Percentiles rank a stretch among this genome's conserved stretches.
Conservation (phyloP, 2,797 vertebrate species). For the Loriculus beryllinus region DNA sequence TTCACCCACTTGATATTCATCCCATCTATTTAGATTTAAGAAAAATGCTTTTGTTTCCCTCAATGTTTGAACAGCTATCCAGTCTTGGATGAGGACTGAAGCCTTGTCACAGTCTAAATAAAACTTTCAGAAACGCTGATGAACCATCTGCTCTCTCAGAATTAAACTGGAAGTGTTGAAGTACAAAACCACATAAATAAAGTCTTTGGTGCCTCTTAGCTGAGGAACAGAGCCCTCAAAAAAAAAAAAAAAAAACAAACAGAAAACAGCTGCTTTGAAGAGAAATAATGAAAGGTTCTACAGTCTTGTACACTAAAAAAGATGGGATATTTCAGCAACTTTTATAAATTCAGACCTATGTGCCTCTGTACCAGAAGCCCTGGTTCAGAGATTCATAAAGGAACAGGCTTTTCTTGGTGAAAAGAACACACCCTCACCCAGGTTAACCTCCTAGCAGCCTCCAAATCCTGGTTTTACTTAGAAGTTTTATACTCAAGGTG, state of each 20-base stretch:
- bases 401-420: not conserved
- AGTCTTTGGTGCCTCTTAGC: not conserved
- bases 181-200: not conserved
- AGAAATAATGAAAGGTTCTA: constrained; percentile 12
- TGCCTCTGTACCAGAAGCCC: not conserved
- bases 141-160: not conserved
- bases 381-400: not conserved
- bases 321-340: not conserved
- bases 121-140: not conserved
- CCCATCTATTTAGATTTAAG: not conserved
- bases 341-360: not conserved
- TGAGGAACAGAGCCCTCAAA: not conserved
- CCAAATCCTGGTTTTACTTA: not conserved
- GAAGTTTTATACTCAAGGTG: not conserved
- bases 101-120: constrained; percentile 16
- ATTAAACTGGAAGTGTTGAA: not conserved
- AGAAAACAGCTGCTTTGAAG: not conserved
- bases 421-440: not conserved
- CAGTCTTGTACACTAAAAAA: not conserved
- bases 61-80: not conserved
- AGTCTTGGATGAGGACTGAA: not conserved
- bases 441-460: constrained; percentile 10
- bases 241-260: not conserved
- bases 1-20: not conserved
- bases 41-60: constrained; percentile 5